These are phyloP conservation scores for Furcifer pardalis DNA, from an alignment of 2,797 vertebrate species.

Conservation along the genomic window DNA sequence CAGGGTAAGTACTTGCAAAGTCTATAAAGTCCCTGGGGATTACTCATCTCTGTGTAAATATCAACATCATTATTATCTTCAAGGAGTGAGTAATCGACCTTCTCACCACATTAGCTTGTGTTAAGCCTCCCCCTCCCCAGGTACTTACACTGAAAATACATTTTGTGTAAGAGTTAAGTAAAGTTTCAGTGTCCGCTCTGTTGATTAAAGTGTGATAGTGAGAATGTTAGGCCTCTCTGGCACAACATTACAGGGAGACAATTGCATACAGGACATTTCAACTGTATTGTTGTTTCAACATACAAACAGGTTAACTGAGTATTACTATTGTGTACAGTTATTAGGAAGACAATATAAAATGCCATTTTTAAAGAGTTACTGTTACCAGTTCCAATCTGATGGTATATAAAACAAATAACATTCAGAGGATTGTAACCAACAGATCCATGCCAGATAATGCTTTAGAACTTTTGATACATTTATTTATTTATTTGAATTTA, in stretches of 20 bases:
- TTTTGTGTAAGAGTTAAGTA: slow-evolving; percentile 1
- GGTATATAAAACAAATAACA: too few relatives aligned
- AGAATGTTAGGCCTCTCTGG: neutral
- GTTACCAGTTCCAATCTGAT: too few relatives aligned
- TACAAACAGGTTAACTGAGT: neutral
- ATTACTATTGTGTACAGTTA: neutral
- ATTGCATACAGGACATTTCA: neutral
- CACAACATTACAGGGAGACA: neutral
- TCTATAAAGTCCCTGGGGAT: neutral
- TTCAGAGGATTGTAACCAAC: neutral
- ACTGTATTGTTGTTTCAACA: neutral
- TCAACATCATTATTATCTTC: neutral
- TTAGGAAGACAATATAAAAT: neutral
- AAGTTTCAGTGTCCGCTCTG: neutral
- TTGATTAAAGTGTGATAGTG: slow-evolving; percentile 1
- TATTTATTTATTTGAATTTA: too few relatives aligned
- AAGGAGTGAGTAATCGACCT: neutral
- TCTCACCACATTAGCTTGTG: neutral
- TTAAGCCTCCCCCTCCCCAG: neutral
- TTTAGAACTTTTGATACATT: neutral
- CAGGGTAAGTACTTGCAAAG: neutral
- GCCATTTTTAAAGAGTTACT: neutral
- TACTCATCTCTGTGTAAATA: neutral
- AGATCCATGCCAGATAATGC: neutral
- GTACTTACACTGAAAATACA: neutral